A percentile compares a stretch with the other conserved stretches of the same genome.
Evolutionary conservation across 2,797 vertebrate species (phyloP).

Genomic region (Alosa sapidissima): DNA sequence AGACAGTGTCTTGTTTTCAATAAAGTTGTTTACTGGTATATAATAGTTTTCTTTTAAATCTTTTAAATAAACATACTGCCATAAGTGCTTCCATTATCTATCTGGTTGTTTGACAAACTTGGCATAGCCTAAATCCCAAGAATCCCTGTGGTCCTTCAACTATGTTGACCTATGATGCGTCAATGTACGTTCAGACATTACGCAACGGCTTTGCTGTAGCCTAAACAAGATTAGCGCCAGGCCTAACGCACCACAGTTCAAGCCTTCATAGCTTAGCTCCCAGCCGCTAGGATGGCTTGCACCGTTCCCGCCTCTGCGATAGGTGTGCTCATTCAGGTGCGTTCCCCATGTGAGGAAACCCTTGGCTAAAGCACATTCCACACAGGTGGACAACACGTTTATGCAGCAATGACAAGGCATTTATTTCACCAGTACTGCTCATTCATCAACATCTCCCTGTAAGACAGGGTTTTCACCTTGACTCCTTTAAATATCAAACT

Average conservation of each 20-base stretch:
- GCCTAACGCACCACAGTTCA: slow-evolving; percentile 48
- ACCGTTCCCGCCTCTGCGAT: neutral
- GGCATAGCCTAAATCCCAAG: neutral
- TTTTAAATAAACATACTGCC: neutral
- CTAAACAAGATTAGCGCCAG: slow-evolving; percentile 63
- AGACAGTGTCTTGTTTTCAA: neutral
- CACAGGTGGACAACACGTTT: neutral
- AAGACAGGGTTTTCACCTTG: neutral
- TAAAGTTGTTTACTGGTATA: neutral
- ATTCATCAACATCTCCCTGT: neutral
- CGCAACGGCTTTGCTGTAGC: slow-evolving; percentile 67
- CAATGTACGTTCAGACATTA: slow-evolving; percentile 59
- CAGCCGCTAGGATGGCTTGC: slow-evolving; percentile 21
- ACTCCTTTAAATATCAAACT: neutral
- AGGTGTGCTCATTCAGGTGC: slow-evolving; percentile 54
- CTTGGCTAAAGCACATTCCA: neutral
- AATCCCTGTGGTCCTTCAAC: neutral
- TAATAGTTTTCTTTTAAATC: neutral
- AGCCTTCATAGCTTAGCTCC: slow-evolving; percentile 60
- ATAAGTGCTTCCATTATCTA: neutral
- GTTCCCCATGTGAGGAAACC: slow-evolving; percentile 37
- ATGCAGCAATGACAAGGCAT: neutral
- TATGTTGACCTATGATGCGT: slow-evolving; percentile 47
- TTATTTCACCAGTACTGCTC: neutral
- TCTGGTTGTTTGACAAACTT: neutral